Evolutionary conservation across 1,140 invertebrate species (phyloP).

Genomic region (Panulirus ornatus): DNA sequence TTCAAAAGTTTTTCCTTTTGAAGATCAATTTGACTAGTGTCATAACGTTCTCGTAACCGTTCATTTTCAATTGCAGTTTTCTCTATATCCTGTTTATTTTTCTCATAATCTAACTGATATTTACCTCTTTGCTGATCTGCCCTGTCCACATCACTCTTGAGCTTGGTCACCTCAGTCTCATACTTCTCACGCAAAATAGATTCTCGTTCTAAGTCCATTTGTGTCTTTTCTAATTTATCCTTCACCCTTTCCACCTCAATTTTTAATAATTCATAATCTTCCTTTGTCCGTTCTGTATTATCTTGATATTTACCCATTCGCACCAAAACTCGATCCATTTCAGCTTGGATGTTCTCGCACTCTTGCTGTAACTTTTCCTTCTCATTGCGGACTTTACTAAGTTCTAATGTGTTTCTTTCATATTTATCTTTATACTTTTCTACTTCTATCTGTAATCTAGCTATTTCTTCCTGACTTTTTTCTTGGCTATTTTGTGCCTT

Average conservation of each 20-base stretch:
- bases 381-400: constrained; percentile 88
- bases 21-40: constrained; percentile 86
- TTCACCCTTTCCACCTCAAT: constrained; percentile 90
- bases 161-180: constrained; percentile 83
- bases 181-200: constrained; percentile 81
- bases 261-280: constrained; percentile 88
- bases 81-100: constrained; percentile 77
- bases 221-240: constrained; percentile 89
- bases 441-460: constrained; percentile 89
- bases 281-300: constrained; percentile 85
- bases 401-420: constrained; percentile 89
- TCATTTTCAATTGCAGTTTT: constrained; percentile 84
- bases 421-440: constrained; percentile 95
- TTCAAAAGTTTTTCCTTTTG: constrained; percentile 83
- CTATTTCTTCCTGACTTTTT: constrained; percentile 92
- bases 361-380: constrained; percentile 84
- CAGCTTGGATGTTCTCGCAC: constrained; percentile 84
- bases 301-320: constrained; percentile 89
- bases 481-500: constrained; percentile 91
- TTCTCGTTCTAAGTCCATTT: constrained; percentile 87
- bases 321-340: constrained; percentile 86
- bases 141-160: constrained; percentile 86
- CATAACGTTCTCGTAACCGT: constrained; percentile 86
- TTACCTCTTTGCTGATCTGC: constrained; percentile 88
- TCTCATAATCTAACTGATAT: constrained; percentile 92